Evolutionary conservation across 1,140 invertebrate species (phyloP), one percentile per base, ranked within the genome.

Genomic region (Drosophila willistoni): DNA sequence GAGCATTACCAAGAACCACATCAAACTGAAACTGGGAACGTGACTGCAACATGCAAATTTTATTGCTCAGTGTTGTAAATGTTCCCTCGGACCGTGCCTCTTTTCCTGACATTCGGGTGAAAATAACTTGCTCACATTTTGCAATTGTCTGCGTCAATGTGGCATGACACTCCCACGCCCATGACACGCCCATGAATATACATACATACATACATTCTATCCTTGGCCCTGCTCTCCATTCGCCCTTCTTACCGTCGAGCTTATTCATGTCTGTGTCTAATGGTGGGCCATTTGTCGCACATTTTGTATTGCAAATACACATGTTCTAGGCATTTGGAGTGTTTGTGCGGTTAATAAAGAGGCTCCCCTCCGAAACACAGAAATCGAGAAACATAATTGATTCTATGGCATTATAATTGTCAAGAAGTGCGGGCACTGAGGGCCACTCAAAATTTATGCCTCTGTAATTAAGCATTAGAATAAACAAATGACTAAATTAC

Each of bases 31-130:
- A 22, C 71, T 51, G 51, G 54, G 42, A 36, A 60, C 66, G 73
- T 77, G 66, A 77, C 67, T 77, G 66, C 61, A 76, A 42, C 41
- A 77, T 77, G 74, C 67, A 64, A 77, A 77, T 77, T 77, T 68
- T 57, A 57, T 54, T 59, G 59, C 39, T 22, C 56, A 74, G 25
- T 63, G 57, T 36, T 55, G 41, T 19, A 42, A 41, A 55, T 73
- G 63, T 41, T 6, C 17, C 17, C 33, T n/a, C 19, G 22, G 7
- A 9, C 42, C 19, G 7, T 41, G 34, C 9, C 22, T 44, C 39
- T 12, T 33, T 54, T 19, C 25, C n/a, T 17, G 51, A 9, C 33
- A 10, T 14, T 19, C 19, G 19, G 19, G 7, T 39, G 41, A 42
- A 59, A 73, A 66, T 60, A 67, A 59, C 39, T 68, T 76, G 73